Evolutionary conservation across 2,113 vertebrate species (phyloP).

Genomic region (Cacatua alba): DNA sequence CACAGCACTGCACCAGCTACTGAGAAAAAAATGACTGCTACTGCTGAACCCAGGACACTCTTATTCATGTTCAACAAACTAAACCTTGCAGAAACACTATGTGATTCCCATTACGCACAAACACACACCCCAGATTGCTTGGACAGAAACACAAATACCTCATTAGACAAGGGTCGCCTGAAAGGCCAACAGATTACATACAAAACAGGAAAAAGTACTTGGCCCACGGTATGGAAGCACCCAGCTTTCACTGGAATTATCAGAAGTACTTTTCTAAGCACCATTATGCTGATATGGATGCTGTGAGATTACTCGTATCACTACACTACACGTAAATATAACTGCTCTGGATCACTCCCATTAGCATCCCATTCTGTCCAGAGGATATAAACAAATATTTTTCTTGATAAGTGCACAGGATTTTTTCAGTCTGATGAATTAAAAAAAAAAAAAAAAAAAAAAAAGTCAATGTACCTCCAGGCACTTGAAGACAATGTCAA

Average conservation of each 20-base stretch:
- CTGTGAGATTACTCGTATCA: not conserved
- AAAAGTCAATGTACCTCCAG: constrained; percentile 78
- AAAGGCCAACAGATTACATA: not conserved
- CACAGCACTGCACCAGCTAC: too few relatives aligned
- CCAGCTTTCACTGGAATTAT: not conserved
- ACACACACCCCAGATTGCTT: not conserved
- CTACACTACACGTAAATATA: not conserved
- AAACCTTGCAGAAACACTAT: not conserved
- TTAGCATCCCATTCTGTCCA: not conserved
- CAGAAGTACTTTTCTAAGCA: not conserved
- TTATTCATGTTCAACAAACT: not conserved
- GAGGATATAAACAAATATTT: not conserved
- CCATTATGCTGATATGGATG: not conserved
- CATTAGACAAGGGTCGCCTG: not conserved
- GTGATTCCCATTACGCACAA: not conserved
- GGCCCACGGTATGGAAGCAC: not conserved
- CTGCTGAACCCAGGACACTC: too few relatives aligned
- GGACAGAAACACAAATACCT: not conserved
- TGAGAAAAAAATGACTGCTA: too few relatives aligned
- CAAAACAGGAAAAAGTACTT: not conserved
- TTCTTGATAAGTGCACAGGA: not conserved
- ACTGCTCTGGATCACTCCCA: not conserved
- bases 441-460: not conserved
- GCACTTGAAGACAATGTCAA: constrained; percentile 85
- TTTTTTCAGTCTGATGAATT: not conserved